Percentiles rank a stretch among this genome's conserved stretches.
Conservation (phyloP, 2,113 vertebrate genomes). For the Solenodon paradoxus region DNA sequence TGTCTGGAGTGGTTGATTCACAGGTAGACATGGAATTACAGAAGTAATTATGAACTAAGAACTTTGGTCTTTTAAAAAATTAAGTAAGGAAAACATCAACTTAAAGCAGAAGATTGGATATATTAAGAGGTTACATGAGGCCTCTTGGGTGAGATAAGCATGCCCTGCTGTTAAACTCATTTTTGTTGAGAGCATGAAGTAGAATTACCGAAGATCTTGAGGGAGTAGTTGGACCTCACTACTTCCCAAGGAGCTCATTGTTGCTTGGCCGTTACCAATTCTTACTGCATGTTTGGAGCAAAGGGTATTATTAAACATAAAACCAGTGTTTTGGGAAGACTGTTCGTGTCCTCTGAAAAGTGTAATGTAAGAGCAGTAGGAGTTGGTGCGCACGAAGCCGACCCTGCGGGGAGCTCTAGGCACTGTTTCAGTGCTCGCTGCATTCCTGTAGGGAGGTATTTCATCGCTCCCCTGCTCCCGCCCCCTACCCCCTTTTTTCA, state of each 20-base stretch:
- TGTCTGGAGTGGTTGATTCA: conserved; percentile 98
- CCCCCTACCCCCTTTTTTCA: too few relatives aligned
- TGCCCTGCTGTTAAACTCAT: background rate
- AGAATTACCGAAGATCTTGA: background rate
- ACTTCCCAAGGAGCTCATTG: background rate
- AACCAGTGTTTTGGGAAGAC: background rate
- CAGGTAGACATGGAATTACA: conserved; percentile 83
- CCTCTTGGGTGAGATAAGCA: background rate
- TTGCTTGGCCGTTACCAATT: background rate
- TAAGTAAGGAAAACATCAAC: background rate
- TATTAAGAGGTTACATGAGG: background rate
- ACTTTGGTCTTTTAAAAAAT: background rate
- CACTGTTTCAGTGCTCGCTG: background rate
- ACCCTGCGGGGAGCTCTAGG: background rate
- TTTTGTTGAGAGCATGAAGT: background rate
- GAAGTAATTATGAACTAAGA: background rate
- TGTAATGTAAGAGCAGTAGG: background rate
- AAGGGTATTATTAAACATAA: background rate
- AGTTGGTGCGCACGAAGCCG: background rate
- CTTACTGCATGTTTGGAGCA: background rate
- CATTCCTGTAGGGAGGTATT: background rate
- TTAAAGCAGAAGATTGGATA: background rate
- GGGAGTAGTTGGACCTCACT: background rate
- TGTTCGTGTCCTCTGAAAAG: background rate
- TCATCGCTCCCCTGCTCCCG: too few relatives aligned